Evolutionary conservation across 2,113 vertebrate species (phyloP), one percentile per base, ranked within the genome.

Genomic region (Phylloscopus trochilus): DNA sequence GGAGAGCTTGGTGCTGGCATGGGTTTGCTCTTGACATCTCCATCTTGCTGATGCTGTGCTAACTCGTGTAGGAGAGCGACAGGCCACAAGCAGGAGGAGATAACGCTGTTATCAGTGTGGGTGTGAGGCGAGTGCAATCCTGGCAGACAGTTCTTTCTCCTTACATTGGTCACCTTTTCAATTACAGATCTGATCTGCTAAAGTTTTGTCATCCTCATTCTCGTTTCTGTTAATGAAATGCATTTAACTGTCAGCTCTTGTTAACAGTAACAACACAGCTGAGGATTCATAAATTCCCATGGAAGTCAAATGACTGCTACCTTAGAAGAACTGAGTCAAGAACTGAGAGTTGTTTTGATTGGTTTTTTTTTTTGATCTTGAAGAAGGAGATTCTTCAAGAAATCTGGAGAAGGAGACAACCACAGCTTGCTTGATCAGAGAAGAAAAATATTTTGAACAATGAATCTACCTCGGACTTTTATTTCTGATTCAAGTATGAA

Each of bases 151-250:
- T 5, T 94, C 79, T 35, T 93, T 56, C 64, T 81, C 80, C 33
- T 95, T 84, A 72, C 47, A 6, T 64, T 95, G 96, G 95, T 96
- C 91, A 97, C 95, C 89, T 94, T 95, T 96, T 93, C 94, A 94
- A 63, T 93, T 96, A 93, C 92, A 90, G 73, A 86, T 70, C 91
- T 90, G 83, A 84, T 95, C 89, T 81, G 92, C 86, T 93, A 75
- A 93, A 93, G 73, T 78, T 92, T 96, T 95, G 96, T 95, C 96
- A 84, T 78, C 92, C 86, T 95, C 89, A 41, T 96, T 97, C 89
- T 70, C 74, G 83, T 89, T 94, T 92, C 92, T 96, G 91, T 90
- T 97, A 97, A 97, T 97, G 95, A 96, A 97, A 94, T 95, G 89
- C 83, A 89, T 95, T 95, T 95, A 93, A 81, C 79, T 96, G 95